Base-by-base conservation (phyloP, 1,140 invertebrate species). In the Pogonus chalceus region DNA sequence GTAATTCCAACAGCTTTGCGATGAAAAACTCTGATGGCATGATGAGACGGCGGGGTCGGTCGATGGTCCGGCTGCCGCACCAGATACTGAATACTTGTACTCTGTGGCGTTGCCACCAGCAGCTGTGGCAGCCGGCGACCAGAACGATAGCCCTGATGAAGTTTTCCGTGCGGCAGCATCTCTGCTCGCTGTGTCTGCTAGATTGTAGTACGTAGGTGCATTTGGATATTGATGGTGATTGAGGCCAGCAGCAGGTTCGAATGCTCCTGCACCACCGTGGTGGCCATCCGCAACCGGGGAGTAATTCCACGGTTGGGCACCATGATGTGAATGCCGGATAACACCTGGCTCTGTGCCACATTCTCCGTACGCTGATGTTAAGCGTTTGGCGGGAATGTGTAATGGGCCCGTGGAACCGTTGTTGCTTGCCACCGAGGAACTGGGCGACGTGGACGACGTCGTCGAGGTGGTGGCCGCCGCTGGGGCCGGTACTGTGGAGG, bases 301-400 rank as follows among this genome's bases (percentile, higher is more conserved):
- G 68, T 84, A 85, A 60, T 77, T 79, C 81, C 82, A 84, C 49
- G 81, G 78, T 60, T 83, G 81, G 53, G 75, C 61, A n/a, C 69
- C 69, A 39, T 73, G 69, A 60, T 84, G 85, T 52, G 83, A 81
- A 68, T 88, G 85, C 52, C 85, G 70, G 63, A 88, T 88, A 62
- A 88, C 85, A 49, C 72, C 70, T 10, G 79, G 73, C 61, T 83
- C 81, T n/a, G n/a, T n/a, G 50, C 79, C 76, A 51, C 80, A 78
- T 21, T 75, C 79, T 69, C 83, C 82, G 23, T 71, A 69, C 59
- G 64, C 69, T 20, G 78, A 75, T 10, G 77, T 74, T 56, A 83
- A 69, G 57, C 88, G 75, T 67, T 90, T 90, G 58, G 87, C 87
- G 20, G 88, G 88, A 71, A 91, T 90, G 72, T 90, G 88, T 1